A percentile compares a stretch with the other conserved stretches of the same genome.
Conservation (phyloP, 2,888 invertebrate species). For the Trichopria drosophilae region DNA sequence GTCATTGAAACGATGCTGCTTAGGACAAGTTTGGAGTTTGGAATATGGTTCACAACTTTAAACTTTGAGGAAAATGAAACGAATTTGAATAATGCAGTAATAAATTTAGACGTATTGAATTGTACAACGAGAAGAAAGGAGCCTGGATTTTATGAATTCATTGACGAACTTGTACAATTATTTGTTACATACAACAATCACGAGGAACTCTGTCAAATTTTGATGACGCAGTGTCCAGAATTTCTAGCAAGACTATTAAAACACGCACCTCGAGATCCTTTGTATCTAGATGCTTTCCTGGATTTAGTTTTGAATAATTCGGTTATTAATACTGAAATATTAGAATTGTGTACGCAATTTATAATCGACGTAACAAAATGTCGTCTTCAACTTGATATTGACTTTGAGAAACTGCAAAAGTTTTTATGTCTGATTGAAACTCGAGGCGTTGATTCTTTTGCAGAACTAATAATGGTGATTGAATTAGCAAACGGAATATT, state of each 20-base stretch:
- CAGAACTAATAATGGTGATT: too few relatives aligned
- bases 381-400: background rate
- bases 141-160: slow-evolving; percentile 47
- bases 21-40: too few relatives aligned
- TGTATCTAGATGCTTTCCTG: background rate
- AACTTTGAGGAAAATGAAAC: slow-evolving; percentile 18
- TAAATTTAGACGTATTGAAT: slow-evolving; percentile 5
- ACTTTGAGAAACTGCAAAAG: background rate
- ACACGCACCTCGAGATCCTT: slow-evolving; percentile 9
- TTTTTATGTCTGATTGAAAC: too few relatives aligned
- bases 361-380: background rate
- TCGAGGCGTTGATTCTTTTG: too few relatives aligned
- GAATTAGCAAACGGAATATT: too few relatives aligned
- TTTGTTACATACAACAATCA: slow-evolving; percentile 25
- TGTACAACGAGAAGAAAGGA: slow-evolving; percentile 27
- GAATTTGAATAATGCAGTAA: background rate
- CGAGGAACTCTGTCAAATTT: slow-evolving; percentile 16
- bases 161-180: slow-evolving; percentile 36
- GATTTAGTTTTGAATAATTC: slow-evolving; percentile 9
- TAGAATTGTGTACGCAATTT: background rate
- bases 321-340: slow-evolving; percentile 1
- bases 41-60: too few relatives aligned
- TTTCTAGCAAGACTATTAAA: slow-evolving; percentile 28
- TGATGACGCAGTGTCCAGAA: slow-evolving; percentile 21
- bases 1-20: slow-evolving; percentile 25